Base-by-base conservation (phyloP, 2,113 vertebrate genomes). In the Marmota monax region DNA sequence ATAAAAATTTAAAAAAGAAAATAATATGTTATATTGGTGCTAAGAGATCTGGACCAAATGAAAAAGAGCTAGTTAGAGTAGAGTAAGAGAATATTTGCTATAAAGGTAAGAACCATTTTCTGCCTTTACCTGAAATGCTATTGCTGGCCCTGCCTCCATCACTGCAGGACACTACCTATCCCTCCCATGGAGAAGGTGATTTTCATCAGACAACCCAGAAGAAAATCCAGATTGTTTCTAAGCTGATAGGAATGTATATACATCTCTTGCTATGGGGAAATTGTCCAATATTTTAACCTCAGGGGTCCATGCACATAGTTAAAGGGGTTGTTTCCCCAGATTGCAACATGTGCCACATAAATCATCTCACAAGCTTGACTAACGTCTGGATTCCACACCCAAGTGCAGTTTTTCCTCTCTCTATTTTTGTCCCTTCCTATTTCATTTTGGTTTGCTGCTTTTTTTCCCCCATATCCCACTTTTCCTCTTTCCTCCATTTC, bases 181-280 rank as follows among this genome's bases (percentile, higher is more conserved):
- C 23, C 17, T 37, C 85, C 56, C 37, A 56, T 51, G 51, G 93
- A 92, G 72, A 90, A 56, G 65, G 91, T 20, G 79, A 48, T 87
- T 96, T 95, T 39, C 39, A 95, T 95, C 42, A 98, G 76, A 76
- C 51, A 83, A 23, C 93, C 74, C 92, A 77, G 95, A 69, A 96
- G 72, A 91, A 96, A 96, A 92, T 39, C 73, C 80, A 92, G 39
- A 58, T 77, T 77, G 92, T 97, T 98, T 95, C 94, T 95, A 93
- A 96, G 39, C 95, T 87, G 72, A 97, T 98, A 95, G 95, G 96
- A 98, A 97, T 98, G 97, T 97, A 14, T 96, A 85, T 96, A 93
- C 95, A 90, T 84, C 61, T 96, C 97, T 97, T 96, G 16, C 95
- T 97, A 76, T 87, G 90, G 85, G 89, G 95, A 79, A 94, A 80